Conservation (phyloP, 2,797 vertebrate species). For the Peromyscus aztecus region DNA sequence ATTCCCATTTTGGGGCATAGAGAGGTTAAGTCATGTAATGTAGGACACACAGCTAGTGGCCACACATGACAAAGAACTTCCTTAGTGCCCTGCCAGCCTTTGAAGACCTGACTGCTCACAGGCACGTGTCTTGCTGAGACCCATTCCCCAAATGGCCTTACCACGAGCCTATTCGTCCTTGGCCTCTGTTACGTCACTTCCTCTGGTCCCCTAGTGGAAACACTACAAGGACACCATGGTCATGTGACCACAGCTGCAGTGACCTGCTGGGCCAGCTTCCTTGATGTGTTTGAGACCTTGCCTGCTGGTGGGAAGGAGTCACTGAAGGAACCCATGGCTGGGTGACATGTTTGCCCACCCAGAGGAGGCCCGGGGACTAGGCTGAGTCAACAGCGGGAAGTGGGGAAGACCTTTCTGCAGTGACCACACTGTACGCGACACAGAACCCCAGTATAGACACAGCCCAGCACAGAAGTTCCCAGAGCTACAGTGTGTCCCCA, state of each 20-base stretch:
- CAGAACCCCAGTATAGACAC: neutral
- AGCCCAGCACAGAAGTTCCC: neutral
- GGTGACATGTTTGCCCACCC: neutral
- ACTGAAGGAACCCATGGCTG: neutral
- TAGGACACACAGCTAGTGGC: neutral
- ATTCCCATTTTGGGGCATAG: neutral
- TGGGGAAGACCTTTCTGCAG: neutral
- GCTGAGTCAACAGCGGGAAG: accelerated
- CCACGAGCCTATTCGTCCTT: neutral
- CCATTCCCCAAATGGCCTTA: no score
- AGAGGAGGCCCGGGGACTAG: neutral
- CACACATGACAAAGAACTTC: neutral
- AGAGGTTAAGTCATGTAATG: neutral
- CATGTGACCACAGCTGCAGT: neutral
- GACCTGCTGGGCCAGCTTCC: neutral
- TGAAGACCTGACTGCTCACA: neutral
- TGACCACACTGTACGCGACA: no score
- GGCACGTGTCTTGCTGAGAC: accelerated
- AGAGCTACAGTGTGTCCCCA: neutral
- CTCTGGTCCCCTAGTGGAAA: neutral
- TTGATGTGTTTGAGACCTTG: neutral
- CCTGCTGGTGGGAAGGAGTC: neutral
- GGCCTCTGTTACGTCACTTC: neutral
- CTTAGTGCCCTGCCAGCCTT: neutral
- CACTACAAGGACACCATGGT: neutral